Evolutionary conservation across 2,888 invertebrate genomes (phyloP), one percentile per base, ranked within the genome.

Genomic region (Daptonema setosum): DNA sequence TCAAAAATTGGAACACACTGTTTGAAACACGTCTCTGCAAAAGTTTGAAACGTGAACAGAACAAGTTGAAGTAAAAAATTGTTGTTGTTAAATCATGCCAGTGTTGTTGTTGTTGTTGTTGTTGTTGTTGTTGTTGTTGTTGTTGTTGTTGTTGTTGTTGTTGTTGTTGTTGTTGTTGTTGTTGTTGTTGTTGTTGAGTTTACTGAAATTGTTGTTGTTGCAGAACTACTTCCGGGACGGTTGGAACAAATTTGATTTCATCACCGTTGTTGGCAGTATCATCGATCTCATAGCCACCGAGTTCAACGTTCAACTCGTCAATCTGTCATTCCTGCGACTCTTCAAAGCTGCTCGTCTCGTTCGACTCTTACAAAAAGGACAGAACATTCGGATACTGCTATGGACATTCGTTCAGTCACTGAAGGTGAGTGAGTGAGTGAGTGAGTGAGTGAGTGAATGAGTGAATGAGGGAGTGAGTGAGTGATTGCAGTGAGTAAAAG

Each of bases 391-490:
- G 75, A 91, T 97, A 75, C 80, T 95, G 62, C 80, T 95, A 64
- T 95, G 95, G 95, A 95, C 95, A 62, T 95, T 95, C 76, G 87
- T 97, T 73, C 95, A 95, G 79, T 95, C 93, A 74, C 93, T 95
- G 76, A 95, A 95, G 83, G 80, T 80, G 71, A 65, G 62, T 35
- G 8, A 35, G n/a, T n/a, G n/a, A n/a, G n/a, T n/a, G n/a, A n/a
- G n/a, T n/a, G n/a, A n/a, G n/a, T n/a, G n/a, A n/a, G n/a, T n/a
- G n/a, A n/a, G n/a, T n/a, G n/a, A n/a, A n/a, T n/a, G n/a, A n/a
- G n/a, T n/a, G n/a, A n/a, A n/a, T n/a, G n/a, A n/a, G n/a, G n/a
- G n/a, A n/a, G n/a, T n/a, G n/a, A n/a, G n/a, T n/a, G n/a, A n/a
- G n/a, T n/a, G n/a, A n/a, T n/a, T n/a, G n/a, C n/a, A n/a, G n/a